Evolutionary conservation across 2,113 vertebrate genomes (phyloP), one percentile per base, ranked within the genome.

Genomic region (Triplophysa siluroides): DNA sequence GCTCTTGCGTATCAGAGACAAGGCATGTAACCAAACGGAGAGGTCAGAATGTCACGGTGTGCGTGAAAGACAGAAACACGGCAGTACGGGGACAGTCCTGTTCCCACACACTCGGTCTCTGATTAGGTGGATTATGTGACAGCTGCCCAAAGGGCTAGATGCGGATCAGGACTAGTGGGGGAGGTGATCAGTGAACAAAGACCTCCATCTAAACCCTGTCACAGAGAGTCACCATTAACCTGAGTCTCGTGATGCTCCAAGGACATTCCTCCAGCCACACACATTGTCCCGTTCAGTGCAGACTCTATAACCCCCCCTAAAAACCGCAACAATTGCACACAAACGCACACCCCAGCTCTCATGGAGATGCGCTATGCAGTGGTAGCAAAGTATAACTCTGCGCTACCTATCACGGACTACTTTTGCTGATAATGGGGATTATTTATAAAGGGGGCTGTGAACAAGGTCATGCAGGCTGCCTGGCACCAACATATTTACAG

Each of bases 71-170:
- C n/a, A 62, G 65, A 43, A 26, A 72, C 26, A 45, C 47, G 45
- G 69, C 58, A 54, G 38, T 45, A 60, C 29, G 41, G 66, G 71
- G 71, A 76, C 50, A 11, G 77, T 83, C 79, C 69, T 77, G 83
- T 83, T 85, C 86, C 82, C 83, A 86, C 80, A 83, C 81, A 68
- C 85, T 71, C 73, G 2, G 79, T 50, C 78, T 80, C 88, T 92
- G 92, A 93, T 94, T 94, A 93, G 92, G 89, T 90, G 93, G 93
- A 93, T 94, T 94, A 94, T 92, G 89, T 91, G 92, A 92, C 93
- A 94, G 92, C 93, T 94, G 93, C 92, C 90, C 88, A 91, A 92
- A 92, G 90, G 90, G 88, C 87, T 89, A 83, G 88, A 90, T 83
- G 84, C 76, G 81, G 83, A 83, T 86, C 88, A 83, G 74, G 77